These are phyloP conservation scores for Schizaphis graminum DNA, from an alignment of 2,888 invertebrate species.

Conservation along the genomic window DNA sequence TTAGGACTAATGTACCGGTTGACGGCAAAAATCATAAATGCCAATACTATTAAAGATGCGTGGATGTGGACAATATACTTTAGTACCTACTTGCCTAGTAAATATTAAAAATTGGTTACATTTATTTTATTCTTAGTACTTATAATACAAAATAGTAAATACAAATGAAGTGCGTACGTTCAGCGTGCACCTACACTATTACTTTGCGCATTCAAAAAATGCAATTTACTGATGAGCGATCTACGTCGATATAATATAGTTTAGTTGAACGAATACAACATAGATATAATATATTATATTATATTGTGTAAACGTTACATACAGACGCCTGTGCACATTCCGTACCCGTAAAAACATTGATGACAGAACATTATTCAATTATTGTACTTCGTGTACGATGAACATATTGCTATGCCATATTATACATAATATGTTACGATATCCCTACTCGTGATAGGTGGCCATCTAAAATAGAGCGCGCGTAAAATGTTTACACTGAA, in stretches of 20 bases:
- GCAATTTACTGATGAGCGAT: background rate
- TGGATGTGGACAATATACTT: background rate
- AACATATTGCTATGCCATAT: background rate
- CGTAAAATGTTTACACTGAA: conserved; percentile 23
- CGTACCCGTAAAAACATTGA: background rate
- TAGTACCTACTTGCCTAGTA: background rate
- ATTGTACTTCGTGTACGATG: background rate
- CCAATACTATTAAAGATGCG: background rate
- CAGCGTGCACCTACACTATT: background rate
- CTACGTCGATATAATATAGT: background rate
- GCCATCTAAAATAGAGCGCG: background rate
- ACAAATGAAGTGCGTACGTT: background rate
- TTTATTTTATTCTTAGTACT: too few relatives aligned
- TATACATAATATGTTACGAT: background rate
- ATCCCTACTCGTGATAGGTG: background rate
- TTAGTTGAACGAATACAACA: background rate
- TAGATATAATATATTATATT: background rate
- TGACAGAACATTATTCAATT: conserved; percentile 2
- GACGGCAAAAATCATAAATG: background rate
- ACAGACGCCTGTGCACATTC: background rate
- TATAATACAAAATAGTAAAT: background rate
- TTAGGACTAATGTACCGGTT: background rate
- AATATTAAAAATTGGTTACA: background rate
- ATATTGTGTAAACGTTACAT: background rate
- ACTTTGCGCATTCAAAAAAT: background rate